phyloP scores from a whole-genome alignment of 2,888 invertebrate genomes.

The Amblyjoppa fuscipennis region DNA sequence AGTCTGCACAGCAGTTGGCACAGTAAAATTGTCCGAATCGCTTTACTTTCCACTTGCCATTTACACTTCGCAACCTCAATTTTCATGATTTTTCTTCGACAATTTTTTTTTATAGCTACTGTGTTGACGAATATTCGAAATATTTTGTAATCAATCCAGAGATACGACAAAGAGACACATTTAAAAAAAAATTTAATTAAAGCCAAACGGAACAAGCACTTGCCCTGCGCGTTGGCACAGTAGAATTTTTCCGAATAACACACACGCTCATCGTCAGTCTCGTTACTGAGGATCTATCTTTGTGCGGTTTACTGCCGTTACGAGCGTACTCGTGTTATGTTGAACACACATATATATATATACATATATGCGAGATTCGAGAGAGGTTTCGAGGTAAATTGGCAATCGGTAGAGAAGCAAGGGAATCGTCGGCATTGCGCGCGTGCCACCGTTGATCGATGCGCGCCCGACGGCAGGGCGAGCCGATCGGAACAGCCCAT shows the following conservation, averaged over 20 bases:
- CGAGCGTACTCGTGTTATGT: conserved; percentile 1
- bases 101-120: neutral
- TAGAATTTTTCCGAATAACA: neutral
- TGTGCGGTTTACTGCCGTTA: conserved; percentile 5
- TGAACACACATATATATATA: neutral
- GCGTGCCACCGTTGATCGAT: conserved; percentile 43
- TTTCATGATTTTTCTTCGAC: neutral
- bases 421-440: conserved; percentile 19
- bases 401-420: conserved; percentile 63
- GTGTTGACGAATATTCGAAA: neutral
- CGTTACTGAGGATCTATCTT: too few species aligned
- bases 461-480: conserved; percentile 42
- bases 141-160: neutral
- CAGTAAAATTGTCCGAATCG: neutral
- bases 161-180: neutral
- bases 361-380: conserved; percentile 31
- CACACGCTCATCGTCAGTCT: too few species aligned
- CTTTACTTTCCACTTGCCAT: too few species aligned
- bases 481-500: conserved; percentile 24
- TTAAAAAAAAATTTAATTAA: neutral
- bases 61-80: neutral
- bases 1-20: neutral
- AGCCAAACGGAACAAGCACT: neutral
- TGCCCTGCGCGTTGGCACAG: neutral
- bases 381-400: conserved; percentile 53